A percentile compares a stretch with the other conserved stretches of the same genome.
Conservation (phyloP, 2,113 vertebrate species). For the Python bivittatus region DNA sequence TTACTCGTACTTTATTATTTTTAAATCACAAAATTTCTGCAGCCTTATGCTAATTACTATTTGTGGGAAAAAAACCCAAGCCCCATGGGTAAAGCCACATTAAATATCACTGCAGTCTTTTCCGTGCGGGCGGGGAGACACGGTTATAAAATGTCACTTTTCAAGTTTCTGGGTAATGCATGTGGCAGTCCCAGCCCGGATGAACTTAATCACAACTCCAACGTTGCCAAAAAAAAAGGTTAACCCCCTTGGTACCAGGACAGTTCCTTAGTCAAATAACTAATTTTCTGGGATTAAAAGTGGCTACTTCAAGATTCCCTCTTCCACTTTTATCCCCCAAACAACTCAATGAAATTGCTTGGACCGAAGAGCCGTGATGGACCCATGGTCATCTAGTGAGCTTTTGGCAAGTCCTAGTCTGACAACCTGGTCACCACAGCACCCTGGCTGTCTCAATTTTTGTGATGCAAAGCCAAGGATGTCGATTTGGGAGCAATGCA, state of each 20-base stretch:
- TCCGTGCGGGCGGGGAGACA: constrained; percentile 6
- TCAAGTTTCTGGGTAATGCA: neutral
- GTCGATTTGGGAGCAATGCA: neutral
- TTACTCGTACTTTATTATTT: neutral
- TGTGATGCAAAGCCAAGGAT: neutral
- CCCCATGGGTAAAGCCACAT: neutral
- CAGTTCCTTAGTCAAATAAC: neutral
- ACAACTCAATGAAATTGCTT: neutral
- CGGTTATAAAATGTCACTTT: constrained; percentile 3
- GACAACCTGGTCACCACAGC: neutral
- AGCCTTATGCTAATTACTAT: neutral
- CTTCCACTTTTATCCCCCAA: neutral
- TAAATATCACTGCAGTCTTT: neutral
- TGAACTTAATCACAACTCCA: neutral
- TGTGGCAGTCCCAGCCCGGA: neutral
- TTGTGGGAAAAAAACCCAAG: neutral
- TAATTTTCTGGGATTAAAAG: neutral
- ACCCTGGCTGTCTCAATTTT: neutral
- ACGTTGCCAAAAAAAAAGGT: neutral
- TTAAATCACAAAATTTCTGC: neutral
- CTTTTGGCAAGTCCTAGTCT: neutral
- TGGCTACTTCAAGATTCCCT: neutral
- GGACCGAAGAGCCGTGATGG: neutral
- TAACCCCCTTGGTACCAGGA: neutral
- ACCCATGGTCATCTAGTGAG: neutral